Conservation (phyloP, 2,888 invertebrate genomes). For the Andrena minutula region DNA sequence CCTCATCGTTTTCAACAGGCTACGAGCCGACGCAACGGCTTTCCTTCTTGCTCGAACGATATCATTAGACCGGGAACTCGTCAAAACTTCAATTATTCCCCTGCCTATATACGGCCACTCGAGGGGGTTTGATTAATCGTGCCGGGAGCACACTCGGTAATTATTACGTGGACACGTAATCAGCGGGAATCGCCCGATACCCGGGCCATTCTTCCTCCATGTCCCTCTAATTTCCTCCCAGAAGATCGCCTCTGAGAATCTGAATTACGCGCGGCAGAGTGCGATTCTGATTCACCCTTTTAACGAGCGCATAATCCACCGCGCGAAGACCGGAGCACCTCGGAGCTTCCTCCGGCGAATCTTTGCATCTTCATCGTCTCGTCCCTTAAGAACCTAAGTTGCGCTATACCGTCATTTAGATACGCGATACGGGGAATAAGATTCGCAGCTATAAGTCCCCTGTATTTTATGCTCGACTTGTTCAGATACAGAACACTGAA, state of each 20-base stretch:
- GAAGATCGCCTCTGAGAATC: constrained; percentile 52
- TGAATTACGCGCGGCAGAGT: constrained; percentile 53
- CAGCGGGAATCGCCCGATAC: constrained; percentile 71
- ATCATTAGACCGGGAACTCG: constrained; percentile 72
- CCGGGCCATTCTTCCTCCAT: constrained; percentile 43
- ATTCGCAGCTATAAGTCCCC: no score
- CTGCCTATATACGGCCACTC: constrained; percentile 62
- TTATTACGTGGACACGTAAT: constrained; percentile 74
- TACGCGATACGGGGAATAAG: no score
- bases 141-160: constrained; percentile 45
- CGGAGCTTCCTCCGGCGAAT: constrained; percentile 9
- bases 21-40: constrained; percentile 14
- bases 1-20: constrained; percentile 44
- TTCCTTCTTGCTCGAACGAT: constrained; percentile 66
- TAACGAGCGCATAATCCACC: no score
- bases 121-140: constrained; percentile 65
- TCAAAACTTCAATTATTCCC: constrained; percentile 73
- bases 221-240: constrained; percentile 7
- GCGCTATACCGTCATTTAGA: background rate
- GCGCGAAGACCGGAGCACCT: no score
- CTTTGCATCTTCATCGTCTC: constrained; percentile 50
- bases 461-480: no score
- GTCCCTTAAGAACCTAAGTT: constrained; percentile 41
- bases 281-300: constrained; percentile 27
- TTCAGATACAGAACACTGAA: no score